Evolutionary conservation across 1,140 invertebrate genomes (phyloP), one percentile per base, ranked within the genome.

Genomic region (Panagrolaimus sp.): DNA sequence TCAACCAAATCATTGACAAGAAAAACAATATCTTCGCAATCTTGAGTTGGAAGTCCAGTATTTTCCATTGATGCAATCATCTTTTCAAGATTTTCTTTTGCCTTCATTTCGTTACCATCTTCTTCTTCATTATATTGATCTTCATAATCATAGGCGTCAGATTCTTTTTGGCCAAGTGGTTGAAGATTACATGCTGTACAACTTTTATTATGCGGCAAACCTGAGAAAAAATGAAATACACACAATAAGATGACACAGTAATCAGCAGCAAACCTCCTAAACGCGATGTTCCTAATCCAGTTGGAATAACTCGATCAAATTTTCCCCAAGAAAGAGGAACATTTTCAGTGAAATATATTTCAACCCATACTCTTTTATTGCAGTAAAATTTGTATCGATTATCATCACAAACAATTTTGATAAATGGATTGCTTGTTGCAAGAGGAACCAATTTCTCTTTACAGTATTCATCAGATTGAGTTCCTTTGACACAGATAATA

Each of bases 331-430:
- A 24, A 10, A 77, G 55, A 14, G 68, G 76, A 12, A 81, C 65
- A 67, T 81, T 64, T 44, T 83, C 79, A 0, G 79, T 83, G 52
- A 77, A 81, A 52, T 75, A 83, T 44, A 81, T 68, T 63, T 81
- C 79, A 2, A 81, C 79, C 72, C 76, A 79, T 43, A 81, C 64
- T 10, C 58, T 69, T 8, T 70, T 64, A 63, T 76, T 81, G 28
- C 76, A 67, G 17, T 46, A 83, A 55, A 66, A 82, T 26, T 24
- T 43, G 55, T 24, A 24, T n/a, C 43, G 32, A 44, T 43, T 0
- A 28, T 9, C 15, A 45, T 7, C 12, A 10, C 14, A 9, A 24
- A 28, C 44, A 43, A 69, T 58, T 24, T 17, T 28, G 17, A 73
- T 10, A 32, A 73, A 73, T 6, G 62, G 47, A 46, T 73, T 73